These are phyloP conservation scores for Leptogaster cylindrica DNA, from an alignment of 2,888 invertebrate genomes.

Conservation along the genomic window DNA sequence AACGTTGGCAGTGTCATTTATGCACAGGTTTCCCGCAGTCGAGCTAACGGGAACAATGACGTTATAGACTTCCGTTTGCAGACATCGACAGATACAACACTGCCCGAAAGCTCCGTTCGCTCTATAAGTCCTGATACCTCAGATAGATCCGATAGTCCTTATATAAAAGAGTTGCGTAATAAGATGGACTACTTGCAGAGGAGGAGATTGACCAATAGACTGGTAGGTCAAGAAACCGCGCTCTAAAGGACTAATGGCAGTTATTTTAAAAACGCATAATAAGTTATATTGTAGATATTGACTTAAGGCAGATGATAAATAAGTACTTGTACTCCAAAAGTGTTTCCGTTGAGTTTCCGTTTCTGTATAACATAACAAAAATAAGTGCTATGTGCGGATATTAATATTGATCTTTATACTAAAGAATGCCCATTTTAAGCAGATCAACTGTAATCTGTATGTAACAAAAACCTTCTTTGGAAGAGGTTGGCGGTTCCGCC, in stretches of 20 bases:
- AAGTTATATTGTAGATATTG: no score
- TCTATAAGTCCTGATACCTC: constrained; percentile 12
- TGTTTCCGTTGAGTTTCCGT: no score
- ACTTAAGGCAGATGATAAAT: no score
- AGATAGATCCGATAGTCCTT: constrained; percentile 5
- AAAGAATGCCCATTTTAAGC: no score
- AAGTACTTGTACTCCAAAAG: no score
- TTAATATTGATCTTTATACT: no score
- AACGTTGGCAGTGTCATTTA: background rate
- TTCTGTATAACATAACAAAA: no score
- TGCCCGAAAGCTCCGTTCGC: constrained; percentile 7
- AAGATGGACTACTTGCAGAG: constrained; percentile 9
- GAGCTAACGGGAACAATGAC: background rate
- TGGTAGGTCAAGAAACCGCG: constrained; percentile 11
- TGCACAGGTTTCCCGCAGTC: background rate
- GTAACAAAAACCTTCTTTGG: no score
- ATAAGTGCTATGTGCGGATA: no score
- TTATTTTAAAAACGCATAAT: background rate
- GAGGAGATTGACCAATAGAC: background rate
- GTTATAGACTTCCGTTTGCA: constrained; percentile 17
- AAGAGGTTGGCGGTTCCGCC: no score
- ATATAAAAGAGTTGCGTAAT: constrained; percentile 6
- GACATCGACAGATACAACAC: constrained; percentile 18
- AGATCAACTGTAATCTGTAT: no score
- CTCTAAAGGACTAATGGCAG: background rate